Evolutionary conservation across 2,797 vertebrate species (phyloP).

Genomic region (Podarcis lilfordi): DNA sequence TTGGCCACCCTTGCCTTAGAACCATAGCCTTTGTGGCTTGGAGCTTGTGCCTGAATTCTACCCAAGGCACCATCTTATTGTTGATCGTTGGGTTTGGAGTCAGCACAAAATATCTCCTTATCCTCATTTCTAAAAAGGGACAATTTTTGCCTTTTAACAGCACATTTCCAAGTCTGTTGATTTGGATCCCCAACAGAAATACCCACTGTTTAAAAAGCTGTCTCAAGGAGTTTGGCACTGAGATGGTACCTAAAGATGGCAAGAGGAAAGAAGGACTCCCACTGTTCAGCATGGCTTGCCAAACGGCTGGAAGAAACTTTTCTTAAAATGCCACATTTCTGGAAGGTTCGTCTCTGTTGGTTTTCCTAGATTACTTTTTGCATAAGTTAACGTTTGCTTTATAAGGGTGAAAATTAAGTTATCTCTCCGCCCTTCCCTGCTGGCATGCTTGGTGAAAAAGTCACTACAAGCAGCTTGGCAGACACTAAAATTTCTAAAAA

Average conservation of each 20-base stretch:
- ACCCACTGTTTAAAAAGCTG: background rate
- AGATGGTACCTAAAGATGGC: background rate
- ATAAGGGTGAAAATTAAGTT: no score
- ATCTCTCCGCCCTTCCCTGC: background rate
- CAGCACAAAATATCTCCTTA: background rate
- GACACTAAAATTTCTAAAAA: background rate
- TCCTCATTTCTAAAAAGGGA: background rate
- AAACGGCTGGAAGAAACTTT: background rate
- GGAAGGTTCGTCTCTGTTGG: background rate
- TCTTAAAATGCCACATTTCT: constrained; percentile 8
- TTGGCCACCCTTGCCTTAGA: background rate
- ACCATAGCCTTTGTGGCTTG: background rate
- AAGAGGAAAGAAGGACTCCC: background rate
- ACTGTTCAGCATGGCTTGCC: background rate
- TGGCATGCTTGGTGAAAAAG: background rate
- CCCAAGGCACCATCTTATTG: background rate
- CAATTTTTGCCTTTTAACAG: background rate
- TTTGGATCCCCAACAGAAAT: constrained; percentile 6
- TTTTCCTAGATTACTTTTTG: background rate
- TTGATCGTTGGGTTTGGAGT: background rate
- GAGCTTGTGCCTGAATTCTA: background rate
- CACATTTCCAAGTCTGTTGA: background rate
- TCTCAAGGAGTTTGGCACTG: background rate
- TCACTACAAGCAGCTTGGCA: background rate
- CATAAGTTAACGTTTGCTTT: background rate